Evolutionary conservation across 2,888 invertebrate genomes (phyloP).

Genomic region (Alcis repandata): DNA sequence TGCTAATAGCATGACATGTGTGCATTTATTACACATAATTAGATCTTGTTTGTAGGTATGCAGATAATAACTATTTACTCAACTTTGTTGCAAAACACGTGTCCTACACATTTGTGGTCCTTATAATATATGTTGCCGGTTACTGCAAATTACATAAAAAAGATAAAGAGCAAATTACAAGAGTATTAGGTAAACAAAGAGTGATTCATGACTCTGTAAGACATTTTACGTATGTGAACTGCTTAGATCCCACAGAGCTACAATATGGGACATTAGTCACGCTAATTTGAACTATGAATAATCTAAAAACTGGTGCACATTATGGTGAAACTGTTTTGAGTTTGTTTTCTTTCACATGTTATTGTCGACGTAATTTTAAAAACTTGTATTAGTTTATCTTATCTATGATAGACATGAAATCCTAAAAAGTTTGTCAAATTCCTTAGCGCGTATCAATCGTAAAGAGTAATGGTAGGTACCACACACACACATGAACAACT

Average conservation of each 20-base stretch:
- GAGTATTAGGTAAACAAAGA: conserved; percentile 10
- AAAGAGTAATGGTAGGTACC: background rate
- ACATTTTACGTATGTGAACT: conserved; percentile 7
- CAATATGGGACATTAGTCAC: conserved; percentile 10
- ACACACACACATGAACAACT: conserved; percentile 43
- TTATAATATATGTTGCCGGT: conserved; percentile 15
- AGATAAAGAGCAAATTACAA: conserved; percentile 30
- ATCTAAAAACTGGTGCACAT: background rate
- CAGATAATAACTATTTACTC: background rate
- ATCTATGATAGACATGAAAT: background rate
- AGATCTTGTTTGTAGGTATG: background rate
- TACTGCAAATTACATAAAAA: conserved; percentile 23
- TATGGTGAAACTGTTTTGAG: background rate
- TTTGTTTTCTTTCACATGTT: background rate
- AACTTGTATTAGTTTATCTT: too few relatives aligned
- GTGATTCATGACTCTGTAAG: conserved; percentile 13
- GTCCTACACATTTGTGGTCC: conserved; percentile 30
- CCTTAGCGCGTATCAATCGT: background rate
- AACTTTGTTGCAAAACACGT: conserved; percentile 27
- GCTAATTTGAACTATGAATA: conserved; percentile 11
- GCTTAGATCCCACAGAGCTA: conserved; percentile 8
- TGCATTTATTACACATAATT: conserved; percentile 13
- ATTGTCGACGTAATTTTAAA: background rate
- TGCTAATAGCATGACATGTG: background rate
- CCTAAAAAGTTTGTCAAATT: background rate